Evolutionary conservation across 2,113 vertebrate genomes (phyloP), one percentile per base, ranked within the genome.

Genomic region (Microtus oregoni): DNA sequence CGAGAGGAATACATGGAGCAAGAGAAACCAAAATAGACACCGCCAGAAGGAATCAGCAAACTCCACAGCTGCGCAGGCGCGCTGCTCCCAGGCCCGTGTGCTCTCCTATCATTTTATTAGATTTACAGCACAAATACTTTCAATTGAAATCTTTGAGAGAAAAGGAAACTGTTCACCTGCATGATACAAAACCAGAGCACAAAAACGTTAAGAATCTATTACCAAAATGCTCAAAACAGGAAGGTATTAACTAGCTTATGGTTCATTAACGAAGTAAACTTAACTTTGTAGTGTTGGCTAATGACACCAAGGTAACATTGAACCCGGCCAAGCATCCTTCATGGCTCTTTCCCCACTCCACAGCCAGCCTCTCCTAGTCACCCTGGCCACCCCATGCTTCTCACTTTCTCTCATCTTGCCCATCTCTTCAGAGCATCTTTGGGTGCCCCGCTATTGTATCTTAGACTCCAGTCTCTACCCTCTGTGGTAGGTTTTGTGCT

Each of bases 191-290:
- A 94, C 9, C 13, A 86, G 92, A 91, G 61, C 61, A 96, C 72
- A 92, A 89, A 90, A 77, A 52, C 86, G 95, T 94, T 81, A 96
- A 93, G 94, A 86, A 32, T 67, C 92, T 41, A 92, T 32, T 78
- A 70, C 72, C 24, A 38, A 94, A 96, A 92, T 83, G 73, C 38
- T 89, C 82, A 86, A 67, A 96, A 76, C 81, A 94, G 86, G 82
- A 86, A 76, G 26, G 83, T 55, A 89, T 2, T 41, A 86, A 82
- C 24, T 26, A 81, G 81, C 91, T 93, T 67, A 81, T 1, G 52
- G 90, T 32, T 95, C 91, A 82, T 73, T 94, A 92, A 93, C 82
- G 38, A 94, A 94, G 70, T 47, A 76, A 86, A 41, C 75, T 15
- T 72, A 75, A 47, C 61, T 50, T 41, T 24, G 1, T 1, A 3